Evolutionary conservation across 2,888 invertebrate species (phyloP).

Genomic region (Malacosoma neustria): DNA sequence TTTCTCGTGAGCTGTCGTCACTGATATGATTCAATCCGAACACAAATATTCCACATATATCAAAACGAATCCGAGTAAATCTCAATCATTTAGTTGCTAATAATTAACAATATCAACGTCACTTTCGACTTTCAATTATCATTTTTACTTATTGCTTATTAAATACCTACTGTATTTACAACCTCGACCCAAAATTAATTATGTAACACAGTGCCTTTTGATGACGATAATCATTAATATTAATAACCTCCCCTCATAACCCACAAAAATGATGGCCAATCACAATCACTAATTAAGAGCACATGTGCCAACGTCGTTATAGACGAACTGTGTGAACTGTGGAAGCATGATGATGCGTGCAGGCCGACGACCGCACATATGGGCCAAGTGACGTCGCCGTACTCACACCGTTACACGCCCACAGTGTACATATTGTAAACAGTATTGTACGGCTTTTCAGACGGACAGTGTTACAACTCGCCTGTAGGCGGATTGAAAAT

Average conservation of each 20-base stretch:
- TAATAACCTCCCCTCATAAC: background rate
- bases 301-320: background rate
- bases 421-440: conserved; percentile 11
- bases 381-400: conserved; percentile 29
- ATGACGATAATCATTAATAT: background rate
- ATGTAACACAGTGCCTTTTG: background rate
- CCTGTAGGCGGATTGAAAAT: background rate
- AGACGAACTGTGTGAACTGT: conserved; percentile 11
- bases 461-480: background rate
- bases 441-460: conserved; percentile 14
- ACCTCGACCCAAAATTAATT: background rate
- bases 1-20: too few species aligned
- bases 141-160: too few species aligned
- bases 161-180: too few species aligned
- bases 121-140: too few species aligned
- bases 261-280: background rate
- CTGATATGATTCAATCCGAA: too few species aligned
- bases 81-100: too few species aligned
- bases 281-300: background rate
- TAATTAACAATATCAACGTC: too few species aligned
- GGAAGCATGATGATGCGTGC: conserved; percentile 16
- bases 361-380: conserved; percentile 27
- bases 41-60: too few species aligned
- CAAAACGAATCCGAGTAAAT: too few species aligned
- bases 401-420: conserved; percentile 17